Conservation (phyloP, 2,797 vertebrate genomes). For the Cheracebus regulus region DNA sequence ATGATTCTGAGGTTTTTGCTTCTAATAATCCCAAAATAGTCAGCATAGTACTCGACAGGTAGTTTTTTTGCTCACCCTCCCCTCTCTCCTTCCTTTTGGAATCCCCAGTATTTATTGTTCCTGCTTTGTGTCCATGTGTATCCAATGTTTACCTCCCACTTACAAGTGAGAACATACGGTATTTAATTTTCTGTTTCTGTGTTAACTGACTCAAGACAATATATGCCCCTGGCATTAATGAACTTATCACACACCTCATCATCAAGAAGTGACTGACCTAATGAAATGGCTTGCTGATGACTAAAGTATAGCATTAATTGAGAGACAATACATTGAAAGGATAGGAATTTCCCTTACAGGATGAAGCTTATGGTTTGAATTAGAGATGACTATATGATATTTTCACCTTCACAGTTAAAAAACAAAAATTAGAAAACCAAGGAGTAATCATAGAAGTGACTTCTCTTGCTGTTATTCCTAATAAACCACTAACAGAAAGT, state of each 20-base stretch:
- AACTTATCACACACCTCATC: background rate
- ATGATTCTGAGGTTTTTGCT: background rate
- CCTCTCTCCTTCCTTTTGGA: background rate
- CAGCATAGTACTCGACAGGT: background rate
- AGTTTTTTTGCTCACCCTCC: background rate
- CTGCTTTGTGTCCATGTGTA: background rate
- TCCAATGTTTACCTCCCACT: background rate
- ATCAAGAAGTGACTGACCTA: background rate
- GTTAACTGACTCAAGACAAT: background rate
- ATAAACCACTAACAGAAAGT: background rate
- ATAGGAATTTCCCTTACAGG: background rate
- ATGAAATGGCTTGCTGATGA: background rate
- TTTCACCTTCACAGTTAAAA: background rate
- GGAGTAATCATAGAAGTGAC: background rate
- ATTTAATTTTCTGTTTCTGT: background rate
- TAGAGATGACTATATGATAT: background rate
- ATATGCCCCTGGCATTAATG: background rate
- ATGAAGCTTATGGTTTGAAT: background rate
- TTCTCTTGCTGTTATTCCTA: background rate
- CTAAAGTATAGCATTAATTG: background rate
- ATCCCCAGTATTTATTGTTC: background rate
- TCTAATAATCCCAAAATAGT: background rate
- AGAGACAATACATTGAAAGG: background rate
- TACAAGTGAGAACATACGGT: background rate
- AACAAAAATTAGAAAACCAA: background rate